Percentiles rank a stretch among this genome's conserved stretches.
These are phyloP conservation scores for Platysteira castanea DNA, from an alignment of 2,113 vertebrate species.

Conservation along the genomic window DNA sequence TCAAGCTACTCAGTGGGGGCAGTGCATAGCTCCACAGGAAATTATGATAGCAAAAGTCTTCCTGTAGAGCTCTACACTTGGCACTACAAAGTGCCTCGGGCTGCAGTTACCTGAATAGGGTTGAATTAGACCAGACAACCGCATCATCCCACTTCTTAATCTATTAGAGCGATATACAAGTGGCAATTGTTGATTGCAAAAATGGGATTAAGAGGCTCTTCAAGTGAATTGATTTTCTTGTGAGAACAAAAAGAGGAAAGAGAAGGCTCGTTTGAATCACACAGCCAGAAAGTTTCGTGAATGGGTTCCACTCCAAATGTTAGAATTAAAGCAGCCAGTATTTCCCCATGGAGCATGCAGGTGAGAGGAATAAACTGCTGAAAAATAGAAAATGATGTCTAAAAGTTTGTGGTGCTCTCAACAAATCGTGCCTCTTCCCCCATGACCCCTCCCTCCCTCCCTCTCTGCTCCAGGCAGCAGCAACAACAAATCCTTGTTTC, in stretches of 20 bases:
- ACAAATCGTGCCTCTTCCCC: background rate
- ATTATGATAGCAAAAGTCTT: conserved; percentile 99
- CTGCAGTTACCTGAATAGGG: conserved; percentile 94
- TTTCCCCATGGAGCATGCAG: conserved; percentile 76
- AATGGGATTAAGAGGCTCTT: conserved; percentile 99
- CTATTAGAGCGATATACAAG: conserved; percentile 96
- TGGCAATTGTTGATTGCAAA: conserved; percentile 99
- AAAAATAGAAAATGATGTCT: conserved; percentile 50
- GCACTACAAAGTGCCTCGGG: conserved; percentile 93
- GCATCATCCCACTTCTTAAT: conserved; percentile 96
- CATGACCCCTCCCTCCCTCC: background rate
- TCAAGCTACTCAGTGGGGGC: conserved; percentile 86
- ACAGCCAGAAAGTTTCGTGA: conserved; percentile 92
- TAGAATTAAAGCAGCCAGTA: conserved; percentile 91
- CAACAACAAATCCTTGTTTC: conserved; percentile 14
- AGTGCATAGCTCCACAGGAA: conserved; percentile 92
- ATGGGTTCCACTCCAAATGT: conserved; percentile 88
- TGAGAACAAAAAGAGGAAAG: conserved; percentile 92
- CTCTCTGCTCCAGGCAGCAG: background rate
- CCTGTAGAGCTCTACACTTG: conserved; percentile 92
- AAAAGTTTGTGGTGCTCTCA: background rate
- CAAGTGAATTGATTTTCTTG: conserved; percentile 99
- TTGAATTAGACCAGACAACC: conserved; percentile 99
- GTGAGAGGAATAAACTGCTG: conserved; percentile 72
- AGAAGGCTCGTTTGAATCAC: conserved; percentile 88